Base-by-base conservation (phyloP, 2,797 vertebrate genomes). In the Toxotes lorentzi region DNA sequence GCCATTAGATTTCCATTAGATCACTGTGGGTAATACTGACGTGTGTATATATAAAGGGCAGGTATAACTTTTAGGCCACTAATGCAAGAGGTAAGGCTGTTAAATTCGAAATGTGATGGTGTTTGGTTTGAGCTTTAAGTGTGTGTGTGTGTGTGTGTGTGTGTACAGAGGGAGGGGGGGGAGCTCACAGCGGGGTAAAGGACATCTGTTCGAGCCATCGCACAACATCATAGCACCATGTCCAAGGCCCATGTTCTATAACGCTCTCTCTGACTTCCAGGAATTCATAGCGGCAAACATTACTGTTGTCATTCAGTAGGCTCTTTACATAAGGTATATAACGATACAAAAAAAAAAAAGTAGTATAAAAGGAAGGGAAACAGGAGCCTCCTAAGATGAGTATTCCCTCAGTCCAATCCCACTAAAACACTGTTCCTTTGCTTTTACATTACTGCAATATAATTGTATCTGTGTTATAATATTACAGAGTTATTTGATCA, bases 161-260 rank as follows among this genome's bases (percentile, higher is more conserved):
- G 27, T 30, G 27, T 30, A n/a, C n/a, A n/a, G n/a, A n/a, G n/a
- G n/a, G n/a, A n/a, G n/a, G n/a, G n/a, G n/a, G n/a, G n/a, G n/a
- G n/a, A n/a, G n/a, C 71, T 85, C 82, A 2, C 82, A 82, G 83
- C 62, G 0, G 85, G 81, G 56, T 62, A 62, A 73, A 73, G 59
- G 67, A 88, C 89, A 90, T 88, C 88, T 87, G 91, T 76, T 86
- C 27, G 69, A 88, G 74, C 57, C 73, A 78, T 91, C 79, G 41
- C 60, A 43, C 62, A 63, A 84, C 81, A 85, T 53, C 74, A 54
- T 60, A 72, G 65, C 66, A 63, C 71, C 59, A 12, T 9, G 30
- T 57, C 50, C 69, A 59, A 38, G 2, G 51, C 53, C 62, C 23
- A 23, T 45, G 73, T 76, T 78, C 72, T 77, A 27, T 21, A 50